phyloP scores from a whole-genome alignment of 1,140 invertebrate species.

The Ctenoplectra terminalis region DNA sequence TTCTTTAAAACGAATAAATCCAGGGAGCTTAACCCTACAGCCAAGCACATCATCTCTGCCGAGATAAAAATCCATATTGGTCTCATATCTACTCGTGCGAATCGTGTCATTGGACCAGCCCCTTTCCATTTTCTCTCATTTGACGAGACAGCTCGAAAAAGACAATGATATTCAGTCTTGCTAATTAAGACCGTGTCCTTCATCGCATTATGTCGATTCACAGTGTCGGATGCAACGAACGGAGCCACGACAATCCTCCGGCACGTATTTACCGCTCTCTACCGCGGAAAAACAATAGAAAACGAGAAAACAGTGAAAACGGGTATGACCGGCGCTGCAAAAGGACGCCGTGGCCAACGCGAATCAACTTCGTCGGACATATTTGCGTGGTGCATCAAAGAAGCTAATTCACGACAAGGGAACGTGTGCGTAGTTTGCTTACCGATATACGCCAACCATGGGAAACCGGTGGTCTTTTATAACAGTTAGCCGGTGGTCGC shows the following conservation, averaged over 20 bases:
- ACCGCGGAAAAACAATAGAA: slow-evolving; percentile 24
- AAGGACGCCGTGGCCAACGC: slow-evolving; percentile 9
- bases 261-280: slow-evolving; percentile 6
- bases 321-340: slow-evolving; percentile 1
- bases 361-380: background rate
- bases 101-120: slow-evolving; percentile 30
- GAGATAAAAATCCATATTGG: slow-evolving; percentile 6
- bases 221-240: background rate
- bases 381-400: background rate
- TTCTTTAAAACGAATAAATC: no score
- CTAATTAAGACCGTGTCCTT: slow-evolving; percentile 48
- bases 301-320: slow-evolving; percentile 24
- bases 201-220: slow-evolving; percentile 12
- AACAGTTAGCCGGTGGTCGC: slow-evolving; percentile 73
- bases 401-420: background rate
- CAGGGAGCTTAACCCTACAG: background rate
- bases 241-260: background rate
- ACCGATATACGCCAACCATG: slow-evolving; percentile 12
- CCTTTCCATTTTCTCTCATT: slow-evolving; percentile 8
- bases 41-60: no score
- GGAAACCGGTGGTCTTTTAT: slow-evolving; percentile 62
- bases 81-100: slow-evolving; percentile 2
- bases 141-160: background rate
- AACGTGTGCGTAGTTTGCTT: slow-evolving; percentile 1
- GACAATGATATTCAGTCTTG: slow-evolving; percentile 38